Conservation (phyloP, 2,797 vertebrate species). For the Podarcis siculus region DNA sequence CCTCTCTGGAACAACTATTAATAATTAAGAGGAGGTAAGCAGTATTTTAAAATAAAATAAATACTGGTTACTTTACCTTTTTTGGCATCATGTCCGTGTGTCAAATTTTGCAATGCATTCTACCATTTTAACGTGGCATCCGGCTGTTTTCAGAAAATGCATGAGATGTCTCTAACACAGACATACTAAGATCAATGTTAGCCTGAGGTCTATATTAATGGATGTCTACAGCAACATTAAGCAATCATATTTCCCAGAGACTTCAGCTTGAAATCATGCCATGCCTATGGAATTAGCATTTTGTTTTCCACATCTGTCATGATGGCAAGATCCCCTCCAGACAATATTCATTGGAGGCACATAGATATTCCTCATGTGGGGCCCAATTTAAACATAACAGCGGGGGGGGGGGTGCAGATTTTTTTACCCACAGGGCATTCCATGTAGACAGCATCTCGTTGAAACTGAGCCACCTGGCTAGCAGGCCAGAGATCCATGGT, state of each 20-base stretch:
- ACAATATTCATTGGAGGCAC: not conserved
- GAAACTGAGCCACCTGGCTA: not conserved
- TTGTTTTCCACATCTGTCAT: not conserved
- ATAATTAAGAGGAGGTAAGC: too few relatives aligned
- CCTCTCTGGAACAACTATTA: too few relatives aligned
- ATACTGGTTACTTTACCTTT: not conserved
- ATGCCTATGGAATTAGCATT: constrained; percentile 12
- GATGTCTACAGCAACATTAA: constrained; percentile 3
- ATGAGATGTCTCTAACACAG: constrained; percentile 3
- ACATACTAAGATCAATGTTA: constrained; percentile 15
- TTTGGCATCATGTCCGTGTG: not conserved
- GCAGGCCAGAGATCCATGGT: not conserved
- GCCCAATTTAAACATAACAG: not conserved
- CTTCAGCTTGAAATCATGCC: constrained; percentile 32
- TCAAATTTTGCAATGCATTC: constrained; percentile 31
- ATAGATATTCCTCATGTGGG: not conserved
- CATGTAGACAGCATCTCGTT: not conserved
- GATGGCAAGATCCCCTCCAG: not conserved
- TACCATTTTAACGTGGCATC: not conserved
- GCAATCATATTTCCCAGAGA: not conserved
- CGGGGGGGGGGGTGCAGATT: too few relatives aligned
- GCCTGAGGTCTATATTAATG: not conserved
- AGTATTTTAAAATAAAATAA: too few relatives aligned
- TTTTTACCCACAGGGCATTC: not conserved
- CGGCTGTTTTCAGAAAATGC: constrained; percentile 28